phyloP scores from a whole-genome alignment of 2,888 invertebrate genomes.

The Formica aserva region DNA sequence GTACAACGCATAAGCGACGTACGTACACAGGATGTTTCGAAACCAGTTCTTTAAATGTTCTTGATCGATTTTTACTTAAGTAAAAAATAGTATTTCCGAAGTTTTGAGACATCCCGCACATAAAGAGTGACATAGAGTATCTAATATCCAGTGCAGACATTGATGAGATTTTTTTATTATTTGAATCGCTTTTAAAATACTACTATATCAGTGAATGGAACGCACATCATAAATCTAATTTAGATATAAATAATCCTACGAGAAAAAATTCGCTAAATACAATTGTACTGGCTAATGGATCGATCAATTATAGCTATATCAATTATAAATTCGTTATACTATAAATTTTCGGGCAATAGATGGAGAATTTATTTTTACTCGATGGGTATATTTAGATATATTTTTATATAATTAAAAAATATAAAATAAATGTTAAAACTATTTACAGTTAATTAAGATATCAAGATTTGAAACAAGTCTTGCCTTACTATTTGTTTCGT shows the following conservation, averaged over 20 bases:
- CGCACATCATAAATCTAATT: background rate
- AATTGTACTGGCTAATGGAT: background rate
- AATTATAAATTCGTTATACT: background rate
- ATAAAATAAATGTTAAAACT: background rate
- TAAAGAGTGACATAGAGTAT: background rate
- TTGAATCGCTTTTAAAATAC: background rate
- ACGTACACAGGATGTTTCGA: background rate
- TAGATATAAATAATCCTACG: background rate
- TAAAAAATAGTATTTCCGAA: background rate
- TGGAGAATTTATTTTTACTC: background rate
- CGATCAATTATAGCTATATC: background rate
- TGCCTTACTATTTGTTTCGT: background rate
- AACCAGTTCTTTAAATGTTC: background rate
- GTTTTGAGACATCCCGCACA: background rate
- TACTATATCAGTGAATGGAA: background rate
- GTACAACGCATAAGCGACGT: background rate
- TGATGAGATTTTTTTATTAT: background rate
- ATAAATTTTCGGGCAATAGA: background rate
- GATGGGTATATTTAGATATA: background rate
- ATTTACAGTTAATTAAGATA: slow-evolving; percentile 1
- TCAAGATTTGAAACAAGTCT: background rate
- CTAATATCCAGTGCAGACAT: background rate
- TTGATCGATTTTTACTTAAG: background rate
- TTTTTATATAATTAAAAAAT: background rate
- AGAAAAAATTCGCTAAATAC: background rate